Base-by-base conservation (phyloP, 2,888 invertebrate species). In the Dicyrtoma fusca region DNA sequence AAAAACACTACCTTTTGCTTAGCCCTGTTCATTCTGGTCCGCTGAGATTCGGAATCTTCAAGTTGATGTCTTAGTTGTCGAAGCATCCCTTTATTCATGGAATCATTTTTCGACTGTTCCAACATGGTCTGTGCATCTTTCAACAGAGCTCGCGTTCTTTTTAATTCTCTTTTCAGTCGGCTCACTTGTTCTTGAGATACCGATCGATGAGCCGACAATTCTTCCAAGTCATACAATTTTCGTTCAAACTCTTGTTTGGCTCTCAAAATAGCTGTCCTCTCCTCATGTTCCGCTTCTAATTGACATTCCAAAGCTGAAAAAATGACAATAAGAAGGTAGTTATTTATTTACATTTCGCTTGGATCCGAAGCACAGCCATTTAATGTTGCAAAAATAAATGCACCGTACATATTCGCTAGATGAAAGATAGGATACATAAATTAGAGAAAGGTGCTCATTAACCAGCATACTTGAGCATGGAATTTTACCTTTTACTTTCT, bases 201-300 rank as follows among this genome's bases (percentile, higher is more conserved):
- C 66, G 88, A 89, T 19, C 89, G 86, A 81, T 91, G 91, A 0
- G 89, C 88, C 1, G 77, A 82, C 81, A 77, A 81, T 78, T 80
- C 80, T 80, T 92, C 90, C 23, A 92, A 86, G 25, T 92, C 89
- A 17, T 92, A 89, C 17, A 96, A 85, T 11, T 95, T 88, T 4
- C 95, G 87, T 84, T 97, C 97, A 73, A 97, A 84, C 82, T 96
- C 95, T 83, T 96, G 94, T 74, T 95, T 92, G 82, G 97, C 95
- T 13, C 95, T 88, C 47, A 95, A 84, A 61, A 96, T 85, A 74
- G 91, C 84, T 47, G 95, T 94, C 49, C 96, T 88, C 83, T 96
- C 95, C 75, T 95, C 92, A 83, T 96, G 95, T 83, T 97, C 96
- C 79, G 91, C 92, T 83, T 97, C 96, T 76, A 97, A 84, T 82